Conservation (phyloP, 2,888 invertebrate species). For the Clivina fossor region DNA sequence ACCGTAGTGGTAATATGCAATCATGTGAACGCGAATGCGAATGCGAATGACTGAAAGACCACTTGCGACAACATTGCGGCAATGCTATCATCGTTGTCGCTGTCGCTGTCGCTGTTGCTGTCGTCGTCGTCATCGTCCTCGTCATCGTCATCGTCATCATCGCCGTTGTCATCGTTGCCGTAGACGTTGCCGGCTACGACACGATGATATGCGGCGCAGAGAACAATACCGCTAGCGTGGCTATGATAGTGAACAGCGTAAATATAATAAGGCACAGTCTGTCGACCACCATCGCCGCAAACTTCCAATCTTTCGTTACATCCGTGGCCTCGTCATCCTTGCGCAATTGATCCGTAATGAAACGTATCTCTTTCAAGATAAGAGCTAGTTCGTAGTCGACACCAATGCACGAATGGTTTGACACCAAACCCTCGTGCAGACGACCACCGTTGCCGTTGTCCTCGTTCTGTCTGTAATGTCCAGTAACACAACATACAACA, state of each 20-base stretch:
- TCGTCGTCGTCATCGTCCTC: slow-evolving; percentile 91
- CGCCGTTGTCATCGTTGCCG: background rate
- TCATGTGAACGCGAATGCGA: slow-evolving; percentile 20
- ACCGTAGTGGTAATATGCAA: slow-evolving; percentile 19
- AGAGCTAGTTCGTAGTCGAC: slow-evolving; percentile 92
- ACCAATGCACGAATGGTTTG: slow-evolving; percentile 85
- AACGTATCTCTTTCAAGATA: slow-evolving; percentile 92
- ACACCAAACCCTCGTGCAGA: slow-evolving; percentile 71
- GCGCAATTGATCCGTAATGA: slow-evolving; percentile 91
- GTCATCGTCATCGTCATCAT: too few relatives aligned
- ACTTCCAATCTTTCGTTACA: slow-evolving; percentile 98
- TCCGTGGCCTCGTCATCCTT: slow-evolving; percentile 93
- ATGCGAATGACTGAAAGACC: slow-evolving; percentile 31
- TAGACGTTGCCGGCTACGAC: slow-evolving; percentile 69
- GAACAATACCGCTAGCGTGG: slow-evolving; percentile 94
- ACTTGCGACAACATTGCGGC: slow-evolving; percentile 17
- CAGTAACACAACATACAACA: slow-evolving; percentile 7
- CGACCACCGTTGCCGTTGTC: slow-evolving; percentile 64
- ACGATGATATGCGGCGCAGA: slow-evolving; percentile 96
- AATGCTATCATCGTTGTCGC: background rate
- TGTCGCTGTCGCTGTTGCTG: slow-evolving; percentile 53
- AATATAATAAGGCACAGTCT: slow-evolving; percentile 99
- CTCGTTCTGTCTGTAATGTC: slow-evolving; percentile 54
- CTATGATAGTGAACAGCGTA: slow-evolving; percentile 96
- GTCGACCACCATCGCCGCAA: slow-evolving; percentile 99